A percentile compares a stretch with the other conserved stretches of the same genome.
Evolutionary conservation across 2,113 vertebrate species (phyloP).

Genomic region (Pedetes capensis): DNA sequence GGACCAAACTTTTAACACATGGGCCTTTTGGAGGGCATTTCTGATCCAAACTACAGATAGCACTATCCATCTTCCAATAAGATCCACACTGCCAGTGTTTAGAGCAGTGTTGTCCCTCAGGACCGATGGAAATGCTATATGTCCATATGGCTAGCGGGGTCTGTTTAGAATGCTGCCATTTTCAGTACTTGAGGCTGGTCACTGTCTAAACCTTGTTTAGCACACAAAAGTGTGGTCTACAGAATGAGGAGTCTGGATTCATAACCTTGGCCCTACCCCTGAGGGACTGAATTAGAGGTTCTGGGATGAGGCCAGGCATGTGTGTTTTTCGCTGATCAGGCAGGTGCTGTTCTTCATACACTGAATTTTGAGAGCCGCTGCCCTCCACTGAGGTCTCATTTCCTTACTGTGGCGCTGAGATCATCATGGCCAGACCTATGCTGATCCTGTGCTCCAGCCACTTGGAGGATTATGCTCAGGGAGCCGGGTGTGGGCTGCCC

Average conservation of each 20-base stretch:
- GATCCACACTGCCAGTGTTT: not conserved
- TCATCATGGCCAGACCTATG: not conserved
- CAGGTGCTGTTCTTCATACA: not conserved
- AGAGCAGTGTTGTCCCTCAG: not conserved
- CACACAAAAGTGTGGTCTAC: not conserved
- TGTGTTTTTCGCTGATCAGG: not conserved
- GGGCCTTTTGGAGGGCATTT: not conserved
- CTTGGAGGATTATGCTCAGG: not conserved
- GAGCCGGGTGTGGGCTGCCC: not conserved
- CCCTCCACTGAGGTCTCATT: not conserved
- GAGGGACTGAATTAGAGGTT: not conserved
- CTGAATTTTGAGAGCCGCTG: not conserved
- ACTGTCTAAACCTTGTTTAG: not conserved
- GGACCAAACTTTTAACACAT: not conserved
- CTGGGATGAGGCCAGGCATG: not conserved
- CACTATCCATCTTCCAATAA: not conserved
- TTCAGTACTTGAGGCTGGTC: not conserved
- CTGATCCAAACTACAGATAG: not conserved
- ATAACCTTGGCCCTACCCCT: not conserved
- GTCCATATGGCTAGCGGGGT: not conserved
- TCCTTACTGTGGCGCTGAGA: not conserved
- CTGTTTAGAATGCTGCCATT: not conserved
- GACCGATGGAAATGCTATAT: not conserved
- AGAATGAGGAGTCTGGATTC: not conserved
- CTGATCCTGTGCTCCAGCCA: not conserved